These are phyloP conservation scores for Aphrocallistes beatrix DNA, from an alignment of 37 sponge, comb jelly and placozoan genomes.

Conservation along the genomic window DNA sequence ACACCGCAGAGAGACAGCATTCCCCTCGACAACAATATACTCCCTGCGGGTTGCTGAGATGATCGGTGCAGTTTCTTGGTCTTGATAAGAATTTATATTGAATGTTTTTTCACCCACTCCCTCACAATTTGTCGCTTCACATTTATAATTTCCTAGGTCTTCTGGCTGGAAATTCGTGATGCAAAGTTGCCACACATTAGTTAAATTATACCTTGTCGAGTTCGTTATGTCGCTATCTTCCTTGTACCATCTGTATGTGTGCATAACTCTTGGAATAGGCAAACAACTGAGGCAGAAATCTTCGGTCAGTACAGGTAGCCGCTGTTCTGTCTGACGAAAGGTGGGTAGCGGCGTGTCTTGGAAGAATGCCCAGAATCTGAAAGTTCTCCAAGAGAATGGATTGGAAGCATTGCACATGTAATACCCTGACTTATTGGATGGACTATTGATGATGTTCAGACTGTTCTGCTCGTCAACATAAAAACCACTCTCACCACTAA, in stretches of 20 bases:
- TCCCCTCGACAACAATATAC: background rate
- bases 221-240: background rate
- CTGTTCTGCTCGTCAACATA: background rate
- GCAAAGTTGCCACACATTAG: background rate
- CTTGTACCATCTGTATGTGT: slow-evolving; percentile 17
- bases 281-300: background rate
- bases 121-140: background rate
- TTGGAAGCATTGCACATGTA: slow-evolving; percentile 4
- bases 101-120: background rate
- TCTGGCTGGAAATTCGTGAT: background rate
- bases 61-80: background rate
- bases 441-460: background rate
- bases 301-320: background rate
- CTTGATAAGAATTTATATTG: background rate
- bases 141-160: background rate
- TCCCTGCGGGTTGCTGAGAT: background rate
- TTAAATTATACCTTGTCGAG: background rate
- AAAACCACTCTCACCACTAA: background rate
- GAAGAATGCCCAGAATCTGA: background rate
- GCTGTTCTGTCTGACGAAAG: background rate
- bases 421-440: background rate
- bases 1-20: background rate
- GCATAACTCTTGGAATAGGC: background rate
- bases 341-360: background rate
- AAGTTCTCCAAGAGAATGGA: background rate